Conservation (phyloP, 2,113 vertebrate species). For the Hymenochirus boettgeri region DNA sequence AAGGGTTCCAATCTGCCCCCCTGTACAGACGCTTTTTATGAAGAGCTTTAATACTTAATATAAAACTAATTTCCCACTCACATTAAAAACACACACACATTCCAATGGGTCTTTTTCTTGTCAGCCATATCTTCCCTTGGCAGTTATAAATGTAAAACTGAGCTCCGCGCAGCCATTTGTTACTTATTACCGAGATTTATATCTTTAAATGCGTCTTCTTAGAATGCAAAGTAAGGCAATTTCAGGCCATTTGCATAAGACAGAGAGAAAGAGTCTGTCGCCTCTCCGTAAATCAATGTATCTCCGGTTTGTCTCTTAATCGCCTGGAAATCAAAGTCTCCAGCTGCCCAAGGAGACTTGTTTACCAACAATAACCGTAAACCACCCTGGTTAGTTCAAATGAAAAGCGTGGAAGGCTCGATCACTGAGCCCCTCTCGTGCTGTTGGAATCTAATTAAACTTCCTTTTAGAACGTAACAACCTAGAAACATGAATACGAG, state of each 20-base stretch:
- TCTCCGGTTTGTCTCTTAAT: background rate
- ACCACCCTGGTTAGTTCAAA: conserved; percentile 10
- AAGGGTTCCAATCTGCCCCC: no score
- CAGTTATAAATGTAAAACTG: conserved; percentile 1
- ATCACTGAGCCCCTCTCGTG: no score
- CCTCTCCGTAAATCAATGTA: background rate
- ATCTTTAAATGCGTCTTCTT: conserved; percentile 3
- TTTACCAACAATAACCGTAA: conserved; percentile 9
- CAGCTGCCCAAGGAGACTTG: conserved; percentile 11
- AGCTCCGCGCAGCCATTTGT: background rate
- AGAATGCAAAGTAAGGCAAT: conserved; percentile 9
- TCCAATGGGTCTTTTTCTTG: background rate
- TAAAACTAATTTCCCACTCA: background rate
- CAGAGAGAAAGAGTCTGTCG: background rate
- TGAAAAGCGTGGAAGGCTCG: background rate
- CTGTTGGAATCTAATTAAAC: no score
- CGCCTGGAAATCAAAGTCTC: background rate
- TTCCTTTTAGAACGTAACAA: no score
- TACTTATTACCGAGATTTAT: conserved; percentile 13
- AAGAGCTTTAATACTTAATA: no score
- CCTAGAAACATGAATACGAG: no score
- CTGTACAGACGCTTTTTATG: background rate
- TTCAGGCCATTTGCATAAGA: conserved; percentile 8
- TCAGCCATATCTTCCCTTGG: background rate
- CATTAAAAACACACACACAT: background rate